These are phyloP conservation scores for Venusia cambrica DNA, from an alignment of 2,888 invertebrate species.

Conservation along the genomic window DNA sequence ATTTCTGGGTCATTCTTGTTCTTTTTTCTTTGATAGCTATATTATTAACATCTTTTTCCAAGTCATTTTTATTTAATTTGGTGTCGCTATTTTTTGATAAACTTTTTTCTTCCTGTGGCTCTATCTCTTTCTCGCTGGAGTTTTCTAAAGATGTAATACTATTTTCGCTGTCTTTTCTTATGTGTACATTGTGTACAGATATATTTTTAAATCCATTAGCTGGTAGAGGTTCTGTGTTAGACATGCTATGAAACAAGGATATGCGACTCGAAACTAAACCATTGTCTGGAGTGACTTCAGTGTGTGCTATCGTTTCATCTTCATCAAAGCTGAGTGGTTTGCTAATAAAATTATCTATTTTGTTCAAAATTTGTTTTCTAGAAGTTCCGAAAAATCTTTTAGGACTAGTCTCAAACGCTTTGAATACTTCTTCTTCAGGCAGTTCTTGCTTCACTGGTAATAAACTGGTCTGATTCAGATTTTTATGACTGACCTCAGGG, in stretches of 20 bases:
- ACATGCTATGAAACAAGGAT: constrained; percentile 67
- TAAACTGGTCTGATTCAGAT: background rate
- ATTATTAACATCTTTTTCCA: constrained; percentile 22
- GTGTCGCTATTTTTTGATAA: constrained; percentile 10
- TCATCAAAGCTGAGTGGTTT: constrained; percentile 49
- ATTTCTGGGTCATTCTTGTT: constrained; percentile 39
- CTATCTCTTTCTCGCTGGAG: constrained; percentile 22
- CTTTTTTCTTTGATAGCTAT: constrained; percentile 46
- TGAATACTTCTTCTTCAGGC: constrained; percentile 72
- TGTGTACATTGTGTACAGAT: constrained; percentile 56
- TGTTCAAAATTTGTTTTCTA: constrained; percentile 68
- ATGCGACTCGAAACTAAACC: constrained; percentile 75
- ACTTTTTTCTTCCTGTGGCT: constrained; percentile 2
- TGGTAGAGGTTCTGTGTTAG: constrained; percentile 57
- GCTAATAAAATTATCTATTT: constrained; percentile 68
- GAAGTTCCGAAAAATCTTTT: constrained; percentile 75
- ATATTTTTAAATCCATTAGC: constrained; percentile 50
- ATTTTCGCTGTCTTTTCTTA: constrained; percentile 41
- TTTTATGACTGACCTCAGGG: constrained; percentile 11
- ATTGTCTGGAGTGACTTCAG: constrained; percentile 52
- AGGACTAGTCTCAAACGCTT: constrained; percentile 75
- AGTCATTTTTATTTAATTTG: constrained; percentile 19
- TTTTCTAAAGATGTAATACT: constrained; percentile 15
- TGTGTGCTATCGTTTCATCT: constrained; percentile 37
- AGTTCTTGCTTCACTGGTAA: constrained; percentile 59